These are phyloP conservation scores for Aporophyla nigra DNA, from an alignment of 2,888 invertebrate species.

Conservation along the genomic window DNA sequence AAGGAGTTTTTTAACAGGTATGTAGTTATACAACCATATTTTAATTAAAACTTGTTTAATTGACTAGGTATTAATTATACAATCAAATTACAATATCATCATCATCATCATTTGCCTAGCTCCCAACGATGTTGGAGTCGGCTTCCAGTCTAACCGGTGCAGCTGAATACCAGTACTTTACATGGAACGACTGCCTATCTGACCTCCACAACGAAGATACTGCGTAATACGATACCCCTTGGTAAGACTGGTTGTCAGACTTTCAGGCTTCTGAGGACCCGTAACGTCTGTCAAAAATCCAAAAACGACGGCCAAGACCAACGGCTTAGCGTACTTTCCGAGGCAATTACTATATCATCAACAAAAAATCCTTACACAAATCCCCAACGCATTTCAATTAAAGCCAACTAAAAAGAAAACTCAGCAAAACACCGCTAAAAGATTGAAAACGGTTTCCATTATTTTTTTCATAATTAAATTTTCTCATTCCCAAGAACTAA, in stretches of 20 bases:
- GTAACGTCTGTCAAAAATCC: no score
- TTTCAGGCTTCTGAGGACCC: no score
- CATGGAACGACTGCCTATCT: no score
- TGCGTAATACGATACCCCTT: no score
- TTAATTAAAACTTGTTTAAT: background rate
- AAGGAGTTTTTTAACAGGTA: background rate
- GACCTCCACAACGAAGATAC: no score
- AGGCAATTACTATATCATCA: background rate
- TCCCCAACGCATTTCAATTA: slow-evolving; percentile 12
- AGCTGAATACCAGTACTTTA: no score
- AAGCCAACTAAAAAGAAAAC: slow-evolving; percentile 31
- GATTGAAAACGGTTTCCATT: slow-evolving; percentile 42
- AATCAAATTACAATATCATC: background rate
- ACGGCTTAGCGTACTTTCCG: no score
- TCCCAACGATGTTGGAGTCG: no score
- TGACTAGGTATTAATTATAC: background rate
- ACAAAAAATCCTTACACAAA: background rate
- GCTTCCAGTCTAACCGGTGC: no score
- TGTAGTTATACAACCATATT: background rate
- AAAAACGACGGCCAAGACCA: no score
- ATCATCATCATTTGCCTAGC: background rate
- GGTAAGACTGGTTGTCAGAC: no score
- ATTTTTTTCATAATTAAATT: slow-evolving; percentile 41
- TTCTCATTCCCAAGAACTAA: slow-evolving; percentile 39
- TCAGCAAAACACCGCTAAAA: slow-evolving; percentile 21